Base-by-base conservation (phyloP, 2,113 vertebrate species). In the Hassar affinis region DNA sequence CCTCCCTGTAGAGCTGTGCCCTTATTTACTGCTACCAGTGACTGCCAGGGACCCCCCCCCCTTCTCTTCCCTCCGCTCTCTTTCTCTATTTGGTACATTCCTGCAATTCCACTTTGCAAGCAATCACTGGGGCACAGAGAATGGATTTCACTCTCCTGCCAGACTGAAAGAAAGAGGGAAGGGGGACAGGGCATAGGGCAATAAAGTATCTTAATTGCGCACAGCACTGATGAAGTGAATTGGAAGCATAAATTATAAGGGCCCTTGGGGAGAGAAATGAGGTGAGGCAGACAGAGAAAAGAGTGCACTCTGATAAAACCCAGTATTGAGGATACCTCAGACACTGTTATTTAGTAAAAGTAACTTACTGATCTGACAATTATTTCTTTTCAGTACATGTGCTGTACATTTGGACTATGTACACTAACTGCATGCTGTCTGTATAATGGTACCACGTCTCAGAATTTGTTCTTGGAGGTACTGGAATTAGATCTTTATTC, bases 81-180 rank as follows among this genome's bases (percentile, higher is more conserved):
- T 33, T 76, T 79, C 45, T 47, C 59, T 52, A 56, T 64, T 30
- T 27, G 82, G 52, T 77, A 49, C 82, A 87, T 87, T 84, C 86
- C 74, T 84, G 82, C n/a, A 82, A 87, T 87, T 78, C 86, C 86
- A 62, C 45, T 54, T 56, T 38, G 25, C 42, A 45, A 51, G 71
- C 27, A 25, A 71, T 71, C 52, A 27, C 76, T 35, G 76, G 62
- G 82, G 38, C 76, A 76, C 72, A n/a, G 42, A 72, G 76, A 79
- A 71, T 54, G 66, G 83, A 71, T 71, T 84, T 79, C 76, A 84
- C 83, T 68, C 66, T 81, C 54, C 45, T 51, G 75, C 30, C 47
- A 52, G 52, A 79, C 15, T 20, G 78, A 71, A 20, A 77, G 69
- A 20, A 33, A 59, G 75, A 59, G 47, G 30, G 57, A 78, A 49